These are phyloP conservation scores for Mormyrus proboscirostris DNA, from an alignment of 2,797 vertebrate species.

Conservation along the genomic window DNA sequence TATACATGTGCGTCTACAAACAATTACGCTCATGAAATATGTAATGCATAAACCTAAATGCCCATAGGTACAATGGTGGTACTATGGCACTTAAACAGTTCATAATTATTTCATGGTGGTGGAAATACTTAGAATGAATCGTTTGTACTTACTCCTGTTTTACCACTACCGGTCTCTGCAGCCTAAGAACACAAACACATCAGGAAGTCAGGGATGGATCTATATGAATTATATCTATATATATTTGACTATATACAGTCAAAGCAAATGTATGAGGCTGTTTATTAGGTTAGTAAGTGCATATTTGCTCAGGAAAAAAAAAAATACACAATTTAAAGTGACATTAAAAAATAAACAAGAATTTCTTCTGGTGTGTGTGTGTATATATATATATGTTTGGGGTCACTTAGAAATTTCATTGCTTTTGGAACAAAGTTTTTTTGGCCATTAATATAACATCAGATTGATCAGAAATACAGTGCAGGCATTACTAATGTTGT, in stretches of 20 bases:
- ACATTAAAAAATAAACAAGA: too few species aligned
- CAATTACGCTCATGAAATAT: background rate
- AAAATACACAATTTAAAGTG: too few species aligned
- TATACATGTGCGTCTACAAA: background rate
- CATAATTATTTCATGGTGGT: background rate
- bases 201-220: background rate
- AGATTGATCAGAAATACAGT: too few species aligned
- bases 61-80: background rate
- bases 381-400: too few species aligned
- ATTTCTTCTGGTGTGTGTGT: too few species aligned
- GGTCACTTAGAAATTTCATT: too few species aligned
- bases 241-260: background rate
- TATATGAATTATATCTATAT: too few species aligned
- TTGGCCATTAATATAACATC: too few species aligned
- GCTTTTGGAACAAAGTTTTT: too few species aligned
- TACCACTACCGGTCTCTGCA: slow-evolving; percentile 97
- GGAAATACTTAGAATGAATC: background rate
- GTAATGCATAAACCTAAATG: background rate
- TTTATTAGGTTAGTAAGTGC: too few species aligned
- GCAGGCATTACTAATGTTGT: too few species aligned
- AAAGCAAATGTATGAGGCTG: background rate
- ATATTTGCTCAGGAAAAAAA: too few species aligned
- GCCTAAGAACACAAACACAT: slow-evolving; percentile 60
- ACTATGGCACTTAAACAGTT: background rate
- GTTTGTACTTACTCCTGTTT: slow-evolving; percentile 86